These are phyloP conservation scores for Leucopternis melanops DNA, from an alignment of 2,113 vertebrate species.

Conservation along the genomic window DNA sequence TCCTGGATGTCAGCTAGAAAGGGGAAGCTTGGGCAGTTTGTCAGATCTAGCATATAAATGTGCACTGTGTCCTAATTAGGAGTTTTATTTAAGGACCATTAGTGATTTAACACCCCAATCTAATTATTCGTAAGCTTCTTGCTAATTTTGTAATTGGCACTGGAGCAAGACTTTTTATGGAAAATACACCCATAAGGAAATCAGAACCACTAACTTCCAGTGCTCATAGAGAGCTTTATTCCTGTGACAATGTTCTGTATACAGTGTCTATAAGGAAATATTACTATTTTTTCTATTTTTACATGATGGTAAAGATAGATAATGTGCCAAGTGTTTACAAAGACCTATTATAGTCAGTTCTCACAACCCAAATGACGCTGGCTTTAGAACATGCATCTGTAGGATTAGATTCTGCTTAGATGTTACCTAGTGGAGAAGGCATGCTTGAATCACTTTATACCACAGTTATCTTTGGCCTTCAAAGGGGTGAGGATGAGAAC, in stretches of 20 bases:
- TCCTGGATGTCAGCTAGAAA: background rate
- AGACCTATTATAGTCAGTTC: background rate
- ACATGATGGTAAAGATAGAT: background rate
- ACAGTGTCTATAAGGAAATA: background rate
- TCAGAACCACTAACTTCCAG: background rate
- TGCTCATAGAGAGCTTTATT: background rate
- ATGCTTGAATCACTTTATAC: background rate
- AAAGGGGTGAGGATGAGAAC: background rate
- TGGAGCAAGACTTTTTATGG: background rate
- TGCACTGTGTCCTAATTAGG: background rate
- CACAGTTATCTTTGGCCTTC: conserved; percentile 4
- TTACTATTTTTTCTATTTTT: background rate
- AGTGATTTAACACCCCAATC: background rate
- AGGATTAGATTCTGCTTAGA: background rate
- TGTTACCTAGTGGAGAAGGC: background rate
- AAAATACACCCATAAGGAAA: background rate
- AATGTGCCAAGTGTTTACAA: background rate
- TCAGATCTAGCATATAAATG: background rate
- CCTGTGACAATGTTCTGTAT: background rate
- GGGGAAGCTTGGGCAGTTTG: background rate
- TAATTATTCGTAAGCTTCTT: background rate
- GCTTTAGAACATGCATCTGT: background rate
- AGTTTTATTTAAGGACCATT: conserved; percentile 25
- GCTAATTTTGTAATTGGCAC: conserved; percentile 24
- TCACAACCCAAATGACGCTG: background rate